These are phyloP conservation scores for Pogonocherus hispidulus DNA, from an alignment of 2,888 invertebrate genomes.

Conservation along the genomic window DNA sequence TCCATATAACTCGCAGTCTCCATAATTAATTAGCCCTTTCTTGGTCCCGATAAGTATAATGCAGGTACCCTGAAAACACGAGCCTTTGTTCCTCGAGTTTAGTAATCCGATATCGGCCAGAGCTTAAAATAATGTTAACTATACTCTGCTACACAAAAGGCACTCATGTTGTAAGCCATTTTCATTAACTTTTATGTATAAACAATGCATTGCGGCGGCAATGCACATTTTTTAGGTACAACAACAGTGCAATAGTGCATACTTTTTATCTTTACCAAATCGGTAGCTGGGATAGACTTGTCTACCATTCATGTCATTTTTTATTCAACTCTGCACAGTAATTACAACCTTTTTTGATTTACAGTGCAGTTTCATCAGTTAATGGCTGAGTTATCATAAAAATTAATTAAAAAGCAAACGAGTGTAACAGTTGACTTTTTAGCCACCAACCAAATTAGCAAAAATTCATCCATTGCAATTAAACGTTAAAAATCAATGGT, in stretches of 20 bases:
- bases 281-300: background rate
- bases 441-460: no score
- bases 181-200: conserved; percentile 21
- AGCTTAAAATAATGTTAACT: conserved; percentile 30
- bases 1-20: conserved; percentile 61
- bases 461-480: no score
- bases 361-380: no score
- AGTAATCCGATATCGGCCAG: conserved; percentile 43
- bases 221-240: background rate
- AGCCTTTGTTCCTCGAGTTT: conserved; percentile 49
- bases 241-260: background rate
- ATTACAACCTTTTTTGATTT: background rate
- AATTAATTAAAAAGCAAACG: no score
- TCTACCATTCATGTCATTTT: background rate
- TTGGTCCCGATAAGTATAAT: conserved; percentile 51
- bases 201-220: background rate
- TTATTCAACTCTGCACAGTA: no score
- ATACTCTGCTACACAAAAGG: conserved; percentile 25
- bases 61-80: conserved; percentile 44
- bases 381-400: no score
- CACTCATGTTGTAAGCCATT: conserved; percentile 10
- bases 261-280: background rate
- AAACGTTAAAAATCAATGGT: no score
- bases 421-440: no score
- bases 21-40: conserved; percentile 62